Evolutionary conservation across 2,113 vertebrate genomes (phyloP).

Genomic region (Dermatemys mawii): DNA sequence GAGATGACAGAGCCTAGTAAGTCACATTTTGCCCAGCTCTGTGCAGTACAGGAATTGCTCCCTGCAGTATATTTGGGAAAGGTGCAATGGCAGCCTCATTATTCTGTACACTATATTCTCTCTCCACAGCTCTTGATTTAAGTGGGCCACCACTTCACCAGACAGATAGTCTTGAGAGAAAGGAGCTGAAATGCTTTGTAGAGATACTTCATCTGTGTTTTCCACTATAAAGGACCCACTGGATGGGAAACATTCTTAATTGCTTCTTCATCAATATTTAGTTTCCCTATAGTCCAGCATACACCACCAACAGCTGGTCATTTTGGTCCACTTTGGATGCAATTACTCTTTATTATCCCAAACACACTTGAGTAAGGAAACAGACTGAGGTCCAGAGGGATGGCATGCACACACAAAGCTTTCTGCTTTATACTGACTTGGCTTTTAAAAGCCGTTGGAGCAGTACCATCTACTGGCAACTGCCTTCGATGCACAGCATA

Average conservation of each 20-base stretch:
- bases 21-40: background rate
- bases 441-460: background rate
- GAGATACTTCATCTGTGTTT: background rate
- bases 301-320: background rate
- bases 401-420: rapidly evolving
- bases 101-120: background rate
- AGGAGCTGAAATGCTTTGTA: background rate
- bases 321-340: background rate
- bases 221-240: background rate
- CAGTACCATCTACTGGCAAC: rapidly evolving
- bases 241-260: background rate
- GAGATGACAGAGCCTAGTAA: background rate
- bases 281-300: background rate
- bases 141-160: rapidly evolving
- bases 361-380: background rate
- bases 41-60: too few relatives aligned
- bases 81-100: background rate
- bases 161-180: background rate
- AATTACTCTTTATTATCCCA: background rate
- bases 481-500: rapidly evolving
- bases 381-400: rapidly evolving
- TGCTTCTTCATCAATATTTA: background rate
- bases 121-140: background rate
- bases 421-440: background rate
- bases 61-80: background rate